Conservation (phyloP, 2,113 vertebrate genomes). For the Eclectus roratus region DNA sequence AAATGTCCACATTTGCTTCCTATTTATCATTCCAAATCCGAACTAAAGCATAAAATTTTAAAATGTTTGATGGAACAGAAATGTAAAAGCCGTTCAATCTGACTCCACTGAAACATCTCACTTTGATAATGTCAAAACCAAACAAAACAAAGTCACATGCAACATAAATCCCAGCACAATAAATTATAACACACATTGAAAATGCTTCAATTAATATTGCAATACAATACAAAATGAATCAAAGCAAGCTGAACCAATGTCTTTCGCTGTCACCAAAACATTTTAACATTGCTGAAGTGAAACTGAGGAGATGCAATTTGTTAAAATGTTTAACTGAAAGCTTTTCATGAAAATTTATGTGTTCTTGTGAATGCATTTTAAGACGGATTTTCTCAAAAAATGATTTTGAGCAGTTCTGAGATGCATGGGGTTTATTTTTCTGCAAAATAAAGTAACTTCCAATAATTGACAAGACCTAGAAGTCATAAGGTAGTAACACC, state of each 20-base stretch:
- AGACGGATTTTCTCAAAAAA: background rate
- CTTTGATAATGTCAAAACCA: background rate
- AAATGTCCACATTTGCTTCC: background rate
- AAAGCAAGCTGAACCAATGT: background rate
- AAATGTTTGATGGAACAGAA: background rate
- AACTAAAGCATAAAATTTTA: background rate
- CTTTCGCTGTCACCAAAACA: background rate
- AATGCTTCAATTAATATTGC: constrained; percentile 9
- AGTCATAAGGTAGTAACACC: background rate
- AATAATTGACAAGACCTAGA: background rate
- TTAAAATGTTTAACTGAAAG: background rate
- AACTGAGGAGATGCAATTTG: constrained; percentile 2
- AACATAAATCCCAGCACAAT: background rate
- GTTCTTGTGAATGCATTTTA: background rate
- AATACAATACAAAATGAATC: background rate
- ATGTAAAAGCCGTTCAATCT: background rate
- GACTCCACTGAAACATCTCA: background rate
- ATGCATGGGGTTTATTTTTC: background rate
- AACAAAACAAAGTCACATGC: background rate
- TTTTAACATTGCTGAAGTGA: background rate
- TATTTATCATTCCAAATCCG: background rate
- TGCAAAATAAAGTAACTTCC: background rate
- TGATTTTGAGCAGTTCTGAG: background rate
- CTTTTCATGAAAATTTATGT: background rate
- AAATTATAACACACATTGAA: background rate